Evolutionary conservation across 2,888 invertebrate species (phyloP).

Genomic region (Mystacides longicornis): DNA sequence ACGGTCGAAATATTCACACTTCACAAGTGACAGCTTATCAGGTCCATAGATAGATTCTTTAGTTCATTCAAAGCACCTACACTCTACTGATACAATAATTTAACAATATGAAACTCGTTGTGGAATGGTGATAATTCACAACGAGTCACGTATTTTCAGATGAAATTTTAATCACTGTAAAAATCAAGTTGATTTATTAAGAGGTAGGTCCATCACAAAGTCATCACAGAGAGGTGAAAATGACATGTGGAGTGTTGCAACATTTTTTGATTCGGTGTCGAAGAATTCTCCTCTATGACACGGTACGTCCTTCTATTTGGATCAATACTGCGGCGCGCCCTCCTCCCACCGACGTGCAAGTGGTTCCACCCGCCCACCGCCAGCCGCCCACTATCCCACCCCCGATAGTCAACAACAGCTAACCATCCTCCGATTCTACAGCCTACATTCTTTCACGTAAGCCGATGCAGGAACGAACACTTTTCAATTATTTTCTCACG

Average conservation of each 20-base stretch:
- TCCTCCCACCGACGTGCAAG: conserved; percentile 17
- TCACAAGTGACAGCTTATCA: too few species aligned
- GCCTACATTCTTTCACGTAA: background rate
- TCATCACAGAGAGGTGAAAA: background rate
- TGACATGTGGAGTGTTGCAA: background rate
- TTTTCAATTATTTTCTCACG: background rate
- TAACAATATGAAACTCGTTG: too few species aligned
- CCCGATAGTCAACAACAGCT: conserved; percentile 7
- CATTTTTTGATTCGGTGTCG: conserved; percentile 15
- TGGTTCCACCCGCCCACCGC: background rate
- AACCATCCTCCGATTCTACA: background rate
- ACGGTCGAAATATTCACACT: too few species aligned
- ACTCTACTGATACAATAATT: too few species aligned
- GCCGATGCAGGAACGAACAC: conserved; percentile 3
- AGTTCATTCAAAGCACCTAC: too few species aligned
- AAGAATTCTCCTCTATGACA: conserved; percentile 19
- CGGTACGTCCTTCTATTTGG: conserved; percentile 23
- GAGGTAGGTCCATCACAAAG: too few species aligned
- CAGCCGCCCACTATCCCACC: conserved; percentile 5
- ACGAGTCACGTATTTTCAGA: too few species aligned
- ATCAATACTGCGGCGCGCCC: conserved; percentile 26
- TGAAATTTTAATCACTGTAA: too few species aligned
- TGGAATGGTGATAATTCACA: too few species aligned
- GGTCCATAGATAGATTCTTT: too few species aligned
- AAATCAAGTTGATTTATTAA: too few species aligned